phyloP scores from a whole-genome alignment of 2,797 vertebrate species.

The Euphonia xanthogaster region DNA sequence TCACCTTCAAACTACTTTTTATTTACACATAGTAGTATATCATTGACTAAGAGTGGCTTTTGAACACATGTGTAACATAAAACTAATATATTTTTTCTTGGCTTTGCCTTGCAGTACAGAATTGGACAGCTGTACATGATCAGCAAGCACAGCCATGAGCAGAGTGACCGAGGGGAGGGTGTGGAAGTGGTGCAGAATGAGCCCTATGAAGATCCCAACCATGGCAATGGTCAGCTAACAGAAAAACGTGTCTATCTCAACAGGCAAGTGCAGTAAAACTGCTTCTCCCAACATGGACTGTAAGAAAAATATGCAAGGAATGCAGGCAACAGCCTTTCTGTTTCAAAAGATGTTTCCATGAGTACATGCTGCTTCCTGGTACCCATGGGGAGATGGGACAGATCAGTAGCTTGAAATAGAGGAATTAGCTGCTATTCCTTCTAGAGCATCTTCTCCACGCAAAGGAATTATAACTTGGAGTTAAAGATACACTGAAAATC shows the following conservation, averaged over 20 bases:
- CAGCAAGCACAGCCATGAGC: conserved; percentile 97
- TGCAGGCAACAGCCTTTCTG: background rate
- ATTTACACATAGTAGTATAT: background rate
- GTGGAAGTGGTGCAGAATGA: conserved; percentile 98
- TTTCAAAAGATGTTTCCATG: background rate
- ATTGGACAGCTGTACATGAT: conserved; percentile 99
- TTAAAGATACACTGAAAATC: background rate
- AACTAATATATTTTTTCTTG: background rate
- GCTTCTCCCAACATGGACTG: background rate
- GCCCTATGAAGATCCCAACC: conserved; percentile 90
- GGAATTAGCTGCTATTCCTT: background rate
- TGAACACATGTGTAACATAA: background rate
- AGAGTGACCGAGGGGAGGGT: conserved; percentile 95
- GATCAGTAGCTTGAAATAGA: background rate
- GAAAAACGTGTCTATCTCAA: conserved; percentile 98
- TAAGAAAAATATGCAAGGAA: background rate
- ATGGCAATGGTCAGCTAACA: conserved; percentile 92
- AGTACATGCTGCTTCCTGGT: background rate
- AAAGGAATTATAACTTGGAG: background rate
- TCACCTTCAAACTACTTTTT: background rate
- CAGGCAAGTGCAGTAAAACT: conserved; percentile 78
- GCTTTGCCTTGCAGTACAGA: conserved; percentile 84
- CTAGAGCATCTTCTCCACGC: background rate
- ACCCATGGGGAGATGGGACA: background rate
- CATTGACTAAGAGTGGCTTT: background rate